Percentiles rank a stretch among this genome's conserved stretches.
Conservation (phyloP, 2,113 vertebrate species). For the Urocitellus parryii region DNA sequence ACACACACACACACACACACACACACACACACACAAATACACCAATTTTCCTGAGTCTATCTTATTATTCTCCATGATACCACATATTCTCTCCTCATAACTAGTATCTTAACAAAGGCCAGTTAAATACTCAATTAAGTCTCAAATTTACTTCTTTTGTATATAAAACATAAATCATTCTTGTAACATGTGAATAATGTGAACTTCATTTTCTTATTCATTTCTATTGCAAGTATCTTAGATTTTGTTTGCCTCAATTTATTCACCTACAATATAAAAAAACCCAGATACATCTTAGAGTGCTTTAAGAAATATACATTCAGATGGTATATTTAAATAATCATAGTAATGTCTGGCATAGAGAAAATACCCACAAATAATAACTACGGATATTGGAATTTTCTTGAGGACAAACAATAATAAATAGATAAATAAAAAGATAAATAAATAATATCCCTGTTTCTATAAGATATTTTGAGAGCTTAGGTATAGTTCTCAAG, state of each 20-base stretch:
- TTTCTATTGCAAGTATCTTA: neutral
- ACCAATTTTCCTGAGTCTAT: neutral
- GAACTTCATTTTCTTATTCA: neutral
- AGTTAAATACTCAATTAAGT: neutral
- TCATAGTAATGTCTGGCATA: neutral
- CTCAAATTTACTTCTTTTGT: neutral
- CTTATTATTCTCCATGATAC: neutral
- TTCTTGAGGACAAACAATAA: neutral
- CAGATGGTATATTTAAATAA: neutral
- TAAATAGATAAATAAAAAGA: conserved; percentile 1
- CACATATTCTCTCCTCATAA: neutral
- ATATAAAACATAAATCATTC: neutral
- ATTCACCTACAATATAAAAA: neutral
- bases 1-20: neutral
- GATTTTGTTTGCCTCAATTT: neutral
- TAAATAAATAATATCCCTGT: neutral
- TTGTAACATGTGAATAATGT: neutral
- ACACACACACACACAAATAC: neutral
- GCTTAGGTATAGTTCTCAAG: neutral
- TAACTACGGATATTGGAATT: neutral
- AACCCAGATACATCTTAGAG: neutral
- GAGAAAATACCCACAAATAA: neutral
- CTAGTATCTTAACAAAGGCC: neutral
- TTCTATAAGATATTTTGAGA: neutral
- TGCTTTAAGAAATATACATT: neutral